Percentiles rank a stretch among this genome's conserved stretches.
Conservation (phyloP, 1,140 invertebrate species). For the Gyrodactylus bullatarudis region DNA sequence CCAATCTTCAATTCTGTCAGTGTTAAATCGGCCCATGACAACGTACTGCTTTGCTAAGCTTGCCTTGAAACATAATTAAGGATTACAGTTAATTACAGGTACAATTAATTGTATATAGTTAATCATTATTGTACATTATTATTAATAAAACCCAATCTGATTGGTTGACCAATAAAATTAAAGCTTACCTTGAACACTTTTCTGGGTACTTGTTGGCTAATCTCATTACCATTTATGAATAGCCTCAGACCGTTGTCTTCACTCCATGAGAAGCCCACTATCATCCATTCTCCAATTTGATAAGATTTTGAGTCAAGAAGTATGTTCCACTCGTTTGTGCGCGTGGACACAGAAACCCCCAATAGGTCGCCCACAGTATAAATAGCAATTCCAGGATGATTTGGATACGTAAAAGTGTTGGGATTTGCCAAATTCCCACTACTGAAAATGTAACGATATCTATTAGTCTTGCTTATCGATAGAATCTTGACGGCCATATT, state of each 20-base stretch:
- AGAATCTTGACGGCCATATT: background rate
- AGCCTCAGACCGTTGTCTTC: background rate
- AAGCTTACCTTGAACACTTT: background rate
- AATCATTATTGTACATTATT: too few relatives aligned
- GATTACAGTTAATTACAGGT: too few relatives aligned
- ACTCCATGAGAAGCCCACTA: background rate
- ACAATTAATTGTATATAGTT: too few relatives aligned
- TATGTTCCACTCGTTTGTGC: background rate
- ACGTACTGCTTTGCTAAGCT: background rate
- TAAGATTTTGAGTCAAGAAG: background rate
- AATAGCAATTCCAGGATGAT: background rate
- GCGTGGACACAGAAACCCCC: background rate
- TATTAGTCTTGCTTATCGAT: background rate
- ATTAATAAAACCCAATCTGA: too few relatives aligned
- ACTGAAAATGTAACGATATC: background rate
- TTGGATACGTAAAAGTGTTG: background rate
- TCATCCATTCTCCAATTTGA: background rate
- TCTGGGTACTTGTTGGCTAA: background rate
- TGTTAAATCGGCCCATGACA: background rate
- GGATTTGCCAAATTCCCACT: background rate
- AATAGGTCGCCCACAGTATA: background rate
- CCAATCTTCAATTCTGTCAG: background rate
- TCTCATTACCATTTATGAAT: background rate
- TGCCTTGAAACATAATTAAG: too few relatives aligned
- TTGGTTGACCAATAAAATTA: too few relatives aligned